These are phyloP conservation scores for Naso thynnoides DNA, from an alignment of 2,797 vertebrate species.

Conservation along the genomic window DNA sequence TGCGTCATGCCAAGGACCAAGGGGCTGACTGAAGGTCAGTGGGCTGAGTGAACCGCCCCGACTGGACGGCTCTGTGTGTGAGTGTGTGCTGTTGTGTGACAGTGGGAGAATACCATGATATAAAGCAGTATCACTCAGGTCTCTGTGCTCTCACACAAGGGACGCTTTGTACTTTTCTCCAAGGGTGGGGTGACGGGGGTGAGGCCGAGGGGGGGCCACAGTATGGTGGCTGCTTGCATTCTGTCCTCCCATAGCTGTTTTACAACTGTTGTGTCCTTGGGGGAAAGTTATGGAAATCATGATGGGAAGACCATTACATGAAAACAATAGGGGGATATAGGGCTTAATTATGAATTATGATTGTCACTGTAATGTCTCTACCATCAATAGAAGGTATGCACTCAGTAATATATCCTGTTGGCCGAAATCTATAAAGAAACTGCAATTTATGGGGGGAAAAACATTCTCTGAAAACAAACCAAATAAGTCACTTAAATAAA, in stretches of 20 bases:
- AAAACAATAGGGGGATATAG: conserved; percentile 72
- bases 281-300: conserved; percentile 52
- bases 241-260: conserved; percentile 56
- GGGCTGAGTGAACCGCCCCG: conserved; percentile 64
- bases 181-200: conserved; percentile 58
- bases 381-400: conserved; percentile 10
- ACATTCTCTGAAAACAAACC: conserved; percentile 11
- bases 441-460: neutral
- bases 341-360: conserved; percentile 45
- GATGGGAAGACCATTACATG: conserved; percentile 50
- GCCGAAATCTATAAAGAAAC: neutral
- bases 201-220: conserved; percentile 14
- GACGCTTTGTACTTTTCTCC: conserved; percentile 80
- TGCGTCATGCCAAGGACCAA: conserved; percentile 75
- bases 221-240: conserved; percentile 52
- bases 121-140: conserved; percentile 80
- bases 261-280: conserved; percentile 56
- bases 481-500: neutral
- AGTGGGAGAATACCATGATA: conserved; percentile 76
- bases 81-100: conserved; percentile 55
- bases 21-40: conserved; percentile 81
- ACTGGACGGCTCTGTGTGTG: conserved; percentile 33
- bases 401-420: conserved; percentile 26
- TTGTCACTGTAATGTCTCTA: conserved; percentile 30
- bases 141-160: conserved; percentile 82